Conservation (phyloP, 2,113 vertebrate species). For the Chloropsis cyanopogon region DNA sequence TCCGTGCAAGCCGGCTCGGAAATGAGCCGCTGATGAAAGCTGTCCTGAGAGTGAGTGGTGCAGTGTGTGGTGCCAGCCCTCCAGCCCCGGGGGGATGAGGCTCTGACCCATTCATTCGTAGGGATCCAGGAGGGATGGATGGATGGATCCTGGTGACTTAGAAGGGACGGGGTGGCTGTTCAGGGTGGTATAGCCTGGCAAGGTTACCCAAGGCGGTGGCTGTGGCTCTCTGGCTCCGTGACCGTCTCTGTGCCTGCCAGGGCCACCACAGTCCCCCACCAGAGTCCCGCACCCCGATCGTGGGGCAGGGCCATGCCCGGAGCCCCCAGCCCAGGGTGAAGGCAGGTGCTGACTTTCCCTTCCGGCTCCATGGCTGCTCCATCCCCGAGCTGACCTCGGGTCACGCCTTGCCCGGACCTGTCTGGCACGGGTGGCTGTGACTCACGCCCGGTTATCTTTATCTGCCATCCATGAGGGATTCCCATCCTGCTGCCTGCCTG, state of each 20-base stretch:
- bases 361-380: not conserved
- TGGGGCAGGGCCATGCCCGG: not conserved
- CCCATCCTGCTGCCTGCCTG: not conserved
- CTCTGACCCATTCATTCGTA: not conserved
- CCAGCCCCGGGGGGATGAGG: fast-evolving
- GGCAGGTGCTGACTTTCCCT: fast-evolving
- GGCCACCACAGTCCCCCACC: not conserved
- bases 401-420: fast-evolving
- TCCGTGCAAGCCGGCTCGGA: not conserved
- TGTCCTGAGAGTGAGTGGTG: not conserved
- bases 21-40: not conserved
- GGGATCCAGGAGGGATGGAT: not conserved
- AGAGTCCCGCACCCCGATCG: too few species aligned
- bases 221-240: fast-evolving
- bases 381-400: not conserved
- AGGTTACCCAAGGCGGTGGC: not conserved
- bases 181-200: fast-evolving
- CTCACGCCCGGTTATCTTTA: not conserved
- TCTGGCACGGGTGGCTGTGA: not conserved
- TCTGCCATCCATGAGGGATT: not conserved
- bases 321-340: fast-evolving
- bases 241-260: fast-evolving
- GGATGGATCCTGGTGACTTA: not conserved
- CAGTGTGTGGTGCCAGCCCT: not conserved
- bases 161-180: fast-evolving